Base-by-base conservation (phyloP, 2,797 vertebrate genomes). In the Morus bassanus region DNA sequence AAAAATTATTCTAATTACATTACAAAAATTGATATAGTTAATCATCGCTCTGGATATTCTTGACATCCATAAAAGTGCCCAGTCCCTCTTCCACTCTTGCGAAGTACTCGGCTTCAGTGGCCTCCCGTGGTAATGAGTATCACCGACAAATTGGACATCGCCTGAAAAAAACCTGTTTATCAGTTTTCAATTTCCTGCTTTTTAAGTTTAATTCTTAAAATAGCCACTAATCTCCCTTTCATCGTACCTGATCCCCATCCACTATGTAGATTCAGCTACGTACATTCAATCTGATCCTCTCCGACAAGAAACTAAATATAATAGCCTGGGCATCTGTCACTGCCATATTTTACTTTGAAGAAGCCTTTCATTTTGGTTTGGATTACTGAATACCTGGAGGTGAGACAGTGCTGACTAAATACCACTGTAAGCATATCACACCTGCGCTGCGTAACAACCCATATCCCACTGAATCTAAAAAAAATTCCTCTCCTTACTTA, bases 1-100 rank as follows among this genome's bases (percentile, higher is more conserved):
- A 93, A 85, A 89, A 92, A 88, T 94, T 88, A 60, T 81, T 92
- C 72, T 65, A 81, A 96, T 83, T 83, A 33, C 65, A 27, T 83
- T 64, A 80, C 19, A 54, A 33, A 83, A 61, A 80, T 50, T 25
- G 72, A 64, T 75, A 45, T 5, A 79, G 61, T 75, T 65, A 74
- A 64, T 88, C 82, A 78, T 64, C 37, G 10, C 59, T 73, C 43
- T 88, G 92, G 43, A 19, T 82, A 37, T 35, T 73, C 67, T 68
- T 50, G 70, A 45, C 77, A 77, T 4, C 81, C 60, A 35, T 4
- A 11, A 11, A 25, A 57, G 35, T 18, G 28, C n/a, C 89, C 56
- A 8, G 63, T 30, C 59, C 54, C 39, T 70, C 64, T 92, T n/a
- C 64, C 46, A 27, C 43, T 88, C 39, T 18, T 45, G 27, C 43